Base-by-base conservation (phyloP, 2,888 invertebrate species). In the Ophonus ardosiacus region DNA sequence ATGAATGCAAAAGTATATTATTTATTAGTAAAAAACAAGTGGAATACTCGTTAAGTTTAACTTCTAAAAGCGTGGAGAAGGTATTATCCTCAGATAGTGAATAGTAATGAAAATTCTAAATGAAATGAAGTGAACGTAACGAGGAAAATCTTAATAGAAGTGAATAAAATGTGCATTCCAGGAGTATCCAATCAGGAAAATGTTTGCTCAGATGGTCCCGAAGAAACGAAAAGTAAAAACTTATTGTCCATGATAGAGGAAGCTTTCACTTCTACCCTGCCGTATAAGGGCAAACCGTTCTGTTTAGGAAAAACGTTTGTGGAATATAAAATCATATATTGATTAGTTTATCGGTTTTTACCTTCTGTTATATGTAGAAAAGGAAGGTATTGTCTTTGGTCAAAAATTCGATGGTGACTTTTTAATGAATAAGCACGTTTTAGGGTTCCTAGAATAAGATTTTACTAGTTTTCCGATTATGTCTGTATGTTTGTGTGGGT, bases 91-190 rank as follows among this genome's bases (percentile, higher is more conserved):
- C n/a, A 68, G 38, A 38, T 68, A 68, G 68, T 68, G 31, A 68
- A 68, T 68, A 68, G 24, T 63, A 63, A 21, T 24, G 63, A 63
- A 63, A 63, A 24, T 24, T 68, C 68, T 38, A 68, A 68, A 68
- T 74, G 74, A 51, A 74, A 74, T 74, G 56, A 74, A 43, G 56
- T 74, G 56, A 74, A 74, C 18, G 74, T 74, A 74, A 74, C 56
- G 74, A 68, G 43, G 31, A 13, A 74, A 74, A 74, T 51, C 51
- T 74, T 74, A 74, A 74, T 74, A 74, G 74, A 74, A 74, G 43
- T 74, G 43, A 51, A 74, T 74, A 74, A 74, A 74, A 74, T 51
- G 74, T 74, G 56, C 74, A 74, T 74, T 71, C 18, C 18, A 74
- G 43, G 40, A 74, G 56, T 74, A 74, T 51, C 74, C 74, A 74